Base-by-base conservation (phyloP, 2,888 invertebrate species). In the Chymomyza amoena region DNA sequence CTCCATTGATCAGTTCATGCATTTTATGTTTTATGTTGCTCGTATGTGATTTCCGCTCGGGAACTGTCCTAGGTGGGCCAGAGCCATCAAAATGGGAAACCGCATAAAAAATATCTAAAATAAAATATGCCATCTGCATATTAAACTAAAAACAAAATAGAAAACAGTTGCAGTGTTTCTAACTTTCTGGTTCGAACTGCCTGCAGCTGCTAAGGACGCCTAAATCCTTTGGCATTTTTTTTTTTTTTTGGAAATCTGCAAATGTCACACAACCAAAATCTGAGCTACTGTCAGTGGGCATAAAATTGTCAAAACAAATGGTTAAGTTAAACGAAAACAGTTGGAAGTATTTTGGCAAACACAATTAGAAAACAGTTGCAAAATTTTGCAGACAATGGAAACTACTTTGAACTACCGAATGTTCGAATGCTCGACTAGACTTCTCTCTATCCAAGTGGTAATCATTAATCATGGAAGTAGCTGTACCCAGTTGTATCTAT, bases 281-380 rank as follows among this genome's bases (percentile, higher is more conserved):
- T 69, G 51, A 52, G 52, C 61, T 18, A 84, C 71, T 75, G 70
- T 68, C 81, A 70, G 64, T 73, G 61, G 66, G 61, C 69, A 52
- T 9, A 36, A 15, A 71, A 61, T 76, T 78, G 79, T 79, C 79
- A 81, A 68, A 81, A 81, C 78, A 79, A 76, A 73, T 72, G 74
- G 50, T 68, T 59, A 60, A 50, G 65, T 39, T 28, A 61, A n/a
- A 61, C 56, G 73, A 64, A 56, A 45, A 16, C 20, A 71, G 70
- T 60, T 36, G 56, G 39, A 57, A 60, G 32, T 36, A 54, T 60
- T 60, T 60, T 57, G 57, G 57, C 57, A 57, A 57, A 25, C 32
- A 85, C 86, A 86, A 84, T 84, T 85, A 86, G 86, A 84, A 88
- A 86, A 84, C 87, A 88, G 88, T 84, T 88, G 86, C 81, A 66